Base-by-base conservation (phyloP, 2,113 vertebrate species). In the Nerophis lumbriciformis region DNA sequence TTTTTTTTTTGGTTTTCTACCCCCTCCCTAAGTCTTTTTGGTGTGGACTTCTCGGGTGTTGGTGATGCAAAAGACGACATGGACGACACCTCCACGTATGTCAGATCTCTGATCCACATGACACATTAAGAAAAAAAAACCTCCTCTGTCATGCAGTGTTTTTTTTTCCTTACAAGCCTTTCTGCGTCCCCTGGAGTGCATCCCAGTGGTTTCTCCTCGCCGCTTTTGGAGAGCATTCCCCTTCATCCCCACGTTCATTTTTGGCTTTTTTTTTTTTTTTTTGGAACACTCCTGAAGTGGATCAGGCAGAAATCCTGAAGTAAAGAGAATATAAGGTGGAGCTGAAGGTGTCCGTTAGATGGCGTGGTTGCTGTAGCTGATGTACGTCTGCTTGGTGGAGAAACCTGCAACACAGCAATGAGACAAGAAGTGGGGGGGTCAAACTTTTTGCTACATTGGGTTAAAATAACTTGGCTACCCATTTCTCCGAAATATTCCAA, bases 341-440 rank as follows among this genome's bases (percentile, higher is more conserved):
- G 4, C 53, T 39, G 37, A 58, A 72, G 56, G 66, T 60, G 55
- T 71, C 77, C 50, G 58, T 90, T 95, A 99, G 91, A 99, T 94
- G 21, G 95, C 95, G 39, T 98, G 95, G 92, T 99, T 99, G 91
- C 94, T 97, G 82, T 99, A 99, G 92, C 93, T 96, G 92, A 99
- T 97, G 63, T 98, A 99, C 68, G 95, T 99, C 90, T 97, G 97
- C 84, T 96, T 98, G 85, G 93, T 93, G 11, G 93, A 88, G 88
- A 95, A 91, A 38, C 85, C 97, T 99, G 89, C 60, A 80, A 77
- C 68, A 81, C 75, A 87, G 48, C 12, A 59, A 61, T 15, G 74
- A 76, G 59, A 85, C 81, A 45, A 81, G 64, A 85, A 61, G 84
- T 21, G 76, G 38, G 67, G 67, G 57, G 42, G 60, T 58, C 42